Evolutionary conservation across 64 coral and sea anemone species (phyloP), one percentile per base, ranked within the genome.

Genomic region (Astreopora myriophthalma): DNA sequence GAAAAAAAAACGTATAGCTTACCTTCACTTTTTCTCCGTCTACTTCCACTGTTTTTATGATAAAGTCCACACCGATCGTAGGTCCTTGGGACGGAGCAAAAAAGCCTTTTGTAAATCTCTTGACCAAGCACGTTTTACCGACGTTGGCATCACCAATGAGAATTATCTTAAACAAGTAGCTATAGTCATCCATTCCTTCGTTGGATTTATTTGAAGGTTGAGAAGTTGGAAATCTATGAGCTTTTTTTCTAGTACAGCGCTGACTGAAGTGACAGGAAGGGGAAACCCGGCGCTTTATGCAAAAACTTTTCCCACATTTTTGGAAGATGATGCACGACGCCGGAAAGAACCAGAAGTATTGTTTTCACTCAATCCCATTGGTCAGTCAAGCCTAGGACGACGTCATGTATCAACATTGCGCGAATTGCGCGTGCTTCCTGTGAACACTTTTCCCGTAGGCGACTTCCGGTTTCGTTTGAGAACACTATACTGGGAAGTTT

Each of bases 51-150:
- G 91, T 99, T 99, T 86, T 90, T 66, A 99, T 99, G 3, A 91
- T 93, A 70, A 99, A 99, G 91, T 99, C 97, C 39, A 99, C 97
- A 71, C 97, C 97, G 64, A 99, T 99, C 8, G 97, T 99, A 1
- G 97, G 94, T 26, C 97, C 94, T 72, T 95, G 97, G 12, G 89
- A 86, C 14, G 94, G 94, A 60, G 94, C 66, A 78, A 99, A 99
- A 39, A 93, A 99, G 38, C 97, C 97, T 39, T 99, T 99, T 3
- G 97, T 86, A 87, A 96, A 99, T 71, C 89, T 84, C 88, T 94
- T 86, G 32, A 99, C 90, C 61, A 99, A 83, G 85, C 97, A 99
- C 13, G 97, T 99, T 93, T 99, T 99, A 39, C 97, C 97, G 31
- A 99, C 97, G 64, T 95, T 96, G 25, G 97, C 97, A 62, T 99